A percentile compares a stretch with the other conserved stretches of the same genome.
These are phyloP conservation scores for Ceratina japonica DNA, from an alignment of 1,140 invertebrate genomes.

Conservation along the genomic window DNA sequence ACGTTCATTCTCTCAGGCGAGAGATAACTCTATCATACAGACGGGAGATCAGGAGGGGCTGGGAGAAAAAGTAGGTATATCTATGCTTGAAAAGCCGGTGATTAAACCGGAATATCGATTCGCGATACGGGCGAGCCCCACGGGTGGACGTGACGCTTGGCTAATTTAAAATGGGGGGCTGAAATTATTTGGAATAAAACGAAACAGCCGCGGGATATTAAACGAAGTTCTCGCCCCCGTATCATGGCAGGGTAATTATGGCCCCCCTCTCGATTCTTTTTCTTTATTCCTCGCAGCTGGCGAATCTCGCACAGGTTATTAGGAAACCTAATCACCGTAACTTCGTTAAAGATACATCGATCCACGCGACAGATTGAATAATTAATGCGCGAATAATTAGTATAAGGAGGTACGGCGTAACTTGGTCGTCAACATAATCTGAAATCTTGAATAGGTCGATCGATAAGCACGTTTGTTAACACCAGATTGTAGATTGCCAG, in stretches of 20 bases:
- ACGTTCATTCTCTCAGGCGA: background rate
- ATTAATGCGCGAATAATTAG: background rate
- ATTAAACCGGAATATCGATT: slow-evolving; percentile 9
- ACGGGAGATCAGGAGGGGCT: background rate
- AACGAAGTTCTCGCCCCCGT: background rate
- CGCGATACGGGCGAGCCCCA: background rate
- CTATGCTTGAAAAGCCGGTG: background rate
- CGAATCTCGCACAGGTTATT: background rate
- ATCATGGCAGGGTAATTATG: slow-evolving; percentile 20
- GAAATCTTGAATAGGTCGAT: too few relatives aligned
- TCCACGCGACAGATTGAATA: background rate
- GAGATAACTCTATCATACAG: background rate
- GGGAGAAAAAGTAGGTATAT: background rate
- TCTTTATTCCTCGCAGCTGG: background rate
- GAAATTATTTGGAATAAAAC: slow-evolving; percentile 2
- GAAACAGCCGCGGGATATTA: background rate
- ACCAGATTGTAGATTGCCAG: too few relatives aligned
- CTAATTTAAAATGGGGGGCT: background rate
- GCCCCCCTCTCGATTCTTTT: background rate
- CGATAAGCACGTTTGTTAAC: too few relatives aligned
- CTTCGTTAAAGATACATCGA: slow-evolving; percentile 21
- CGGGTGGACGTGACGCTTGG: background rate
- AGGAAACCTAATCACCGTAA: slow-evolving; percentile 6
- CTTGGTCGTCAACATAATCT: too few relatives aligned
- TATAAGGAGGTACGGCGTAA: background rate